These are phyloP conservation scores for Tiliacea aurago DNA, from an alignment of 2,888 invertebrate species.

Conservation along the genomic window DNA sequence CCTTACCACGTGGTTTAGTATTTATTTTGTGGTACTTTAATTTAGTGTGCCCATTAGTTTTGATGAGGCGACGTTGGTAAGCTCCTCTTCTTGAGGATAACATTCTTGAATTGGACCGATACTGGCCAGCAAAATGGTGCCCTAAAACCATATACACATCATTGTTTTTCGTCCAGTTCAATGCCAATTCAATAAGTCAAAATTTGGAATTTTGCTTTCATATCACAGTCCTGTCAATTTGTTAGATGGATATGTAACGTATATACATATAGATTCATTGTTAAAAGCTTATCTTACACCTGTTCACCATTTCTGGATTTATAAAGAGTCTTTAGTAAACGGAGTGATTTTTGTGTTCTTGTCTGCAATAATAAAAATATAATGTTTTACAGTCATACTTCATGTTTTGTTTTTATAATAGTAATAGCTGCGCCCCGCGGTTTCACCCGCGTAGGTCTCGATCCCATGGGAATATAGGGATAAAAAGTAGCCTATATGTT, in stretches of 20 bases:
- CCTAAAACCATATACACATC: slow-evolving; percentile 52
- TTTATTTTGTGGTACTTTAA: slow-evolving; percentile 18
- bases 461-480: no score
- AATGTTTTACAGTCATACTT: not conserved
- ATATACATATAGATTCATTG: not conserved
- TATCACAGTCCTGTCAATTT: slow-evolving; percentile 10
- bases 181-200: not conserved
- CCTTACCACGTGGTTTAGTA: slow-evolving; percentile 48
- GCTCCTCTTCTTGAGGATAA: slow-evolving; percentile 4
- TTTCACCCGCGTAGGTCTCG: no score
- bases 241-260: not conserved
- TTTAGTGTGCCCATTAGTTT: slow-evolving; percentile 19
- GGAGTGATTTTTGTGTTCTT: not conserved
- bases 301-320: not conserved
- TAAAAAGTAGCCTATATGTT: no score
- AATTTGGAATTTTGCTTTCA: slow-evolving; percentile 3
- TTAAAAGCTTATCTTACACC: not conserved
- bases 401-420: not conserved
- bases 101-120: slow-evolving; percentile 21
- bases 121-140: slow-evolving; percentile 5
- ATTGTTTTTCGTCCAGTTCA: slow-evolving; percentile 15
- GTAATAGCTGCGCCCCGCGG: no score
- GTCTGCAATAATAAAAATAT: not conserved
- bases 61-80: not conserved
- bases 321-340: not conserved